Evolutionary conservation across 2,797 vertebrate genomes (phyloP).

Genomic region (Caiman crocodilus): DNA sequence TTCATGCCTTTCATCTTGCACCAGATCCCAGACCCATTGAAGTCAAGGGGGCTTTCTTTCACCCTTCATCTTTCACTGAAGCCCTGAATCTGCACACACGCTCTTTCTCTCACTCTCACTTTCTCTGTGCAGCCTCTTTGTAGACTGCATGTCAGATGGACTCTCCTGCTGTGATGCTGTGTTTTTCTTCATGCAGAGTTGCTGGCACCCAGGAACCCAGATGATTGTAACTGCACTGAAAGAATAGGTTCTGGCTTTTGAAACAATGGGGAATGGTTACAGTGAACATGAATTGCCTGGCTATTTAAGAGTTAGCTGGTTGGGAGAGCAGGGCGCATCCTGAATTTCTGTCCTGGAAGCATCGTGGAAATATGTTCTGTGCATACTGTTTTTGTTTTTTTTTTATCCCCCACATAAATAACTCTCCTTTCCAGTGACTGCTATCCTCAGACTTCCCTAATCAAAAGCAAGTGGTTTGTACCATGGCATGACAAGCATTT

Average conservation of each 20-base stretch:
- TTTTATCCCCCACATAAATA: neutral
- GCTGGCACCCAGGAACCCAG: neutral
- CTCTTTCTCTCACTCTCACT: neutral
- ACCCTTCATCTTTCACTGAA: neutral
- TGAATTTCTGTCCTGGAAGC: neutral
- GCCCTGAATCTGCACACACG: accelerated
- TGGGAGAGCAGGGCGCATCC: neutral
- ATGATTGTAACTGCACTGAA: neutral
- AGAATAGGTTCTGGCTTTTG: neutral
- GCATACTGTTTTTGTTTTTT: neutral
- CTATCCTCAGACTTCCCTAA: accelerated
- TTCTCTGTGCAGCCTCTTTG: neutral
- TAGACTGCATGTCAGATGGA: neutral
- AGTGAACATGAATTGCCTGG: neutral
- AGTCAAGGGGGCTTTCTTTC: neutral
- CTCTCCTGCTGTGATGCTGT: neutral
- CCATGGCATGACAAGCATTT: neutral
- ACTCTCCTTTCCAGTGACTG: neutral
- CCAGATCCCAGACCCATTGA: accelerated
- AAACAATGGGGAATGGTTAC: neutral
- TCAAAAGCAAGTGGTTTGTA: neutral
- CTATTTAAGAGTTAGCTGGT: neutral
- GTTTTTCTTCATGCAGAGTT: neutral
- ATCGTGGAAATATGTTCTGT: neutral
- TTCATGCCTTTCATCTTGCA: neutral